Evolutionary conservation across 2,113 vertebrate genomes (phyloP), one percentile per base, ranked within the genome.

Genomic region (Hemicordylus capensis): DNA sequence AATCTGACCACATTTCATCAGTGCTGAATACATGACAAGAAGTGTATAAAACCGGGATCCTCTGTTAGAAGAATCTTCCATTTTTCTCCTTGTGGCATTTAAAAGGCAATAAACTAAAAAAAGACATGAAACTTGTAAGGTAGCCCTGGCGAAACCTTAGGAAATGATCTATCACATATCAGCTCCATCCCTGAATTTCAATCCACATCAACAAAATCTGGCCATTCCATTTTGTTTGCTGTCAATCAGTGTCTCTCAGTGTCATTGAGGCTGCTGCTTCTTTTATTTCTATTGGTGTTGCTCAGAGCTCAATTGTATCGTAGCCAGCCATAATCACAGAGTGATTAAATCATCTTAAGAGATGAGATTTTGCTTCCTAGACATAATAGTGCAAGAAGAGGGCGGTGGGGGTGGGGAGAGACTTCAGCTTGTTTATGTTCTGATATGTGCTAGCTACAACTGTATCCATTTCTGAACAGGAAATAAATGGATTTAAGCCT

Each of bases 291-390:
- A 59, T 87, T 84, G 90, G 92, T 80, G 8, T 14, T 90, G 93
- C 91, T 90, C 92, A 70, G 84, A 90, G 93, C 88, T 51, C 80
- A 54, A 42, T 86, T 95, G 93, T 91, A 76, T 75, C 88, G 87
- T 90, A 92, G 93, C 91, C 93, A 94, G 88, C 87, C 88, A 89
- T 93, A 90, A 91, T 85, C 89, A 63, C 72, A 76, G 28, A 61
- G 85, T 4, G 77, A 90, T 91, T 92, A 83, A 91, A 92, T 89
- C 89, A 91, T 28, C 46, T 0, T 42, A 1, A 72, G 19, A 88
- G 54, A 44, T 39, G 4, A 87, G 86, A 87, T 74, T 11, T 82
- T n/a, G 83, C 88, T 88, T 77, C 92, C 87, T 85, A 93, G 81
- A 88, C 88, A 90, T 85, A 89, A 84, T 56, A 93, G 87, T 1